These are phyloP conservation scores for Himalopsyche japonica DNA, from an alignment of 2,888 invertebrate species.

Conservation along the genomic window DNA sequence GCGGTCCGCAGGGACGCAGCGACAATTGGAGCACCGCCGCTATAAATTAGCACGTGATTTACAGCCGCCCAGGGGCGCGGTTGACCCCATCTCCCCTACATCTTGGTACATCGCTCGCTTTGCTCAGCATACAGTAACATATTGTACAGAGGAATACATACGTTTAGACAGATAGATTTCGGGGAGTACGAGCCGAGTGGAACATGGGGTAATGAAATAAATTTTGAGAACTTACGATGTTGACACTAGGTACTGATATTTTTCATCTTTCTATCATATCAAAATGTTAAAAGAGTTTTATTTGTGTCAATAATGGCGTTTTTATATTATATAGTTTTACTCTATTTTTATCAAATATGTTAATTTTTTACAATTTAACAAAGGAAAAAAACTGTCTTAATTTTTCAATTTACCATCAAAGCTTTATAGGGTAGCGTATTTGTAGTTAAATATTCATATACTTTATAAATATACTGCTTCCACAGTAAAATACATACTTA, in stretches of 20 bases:
- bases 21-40: conserved; percentile 31
- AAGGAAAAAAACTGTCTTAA: too few species aligned
- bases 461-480: too few species aligned
- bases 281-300: too few species aligned
- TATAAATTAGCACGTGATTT: conserved; percentile 37
- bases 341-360: too few species aligned
- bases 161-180: neutral
- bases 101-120: neutral
- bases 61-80: conserved; percentile 13
- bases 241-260: neutral
- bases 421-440: too few species aligned
- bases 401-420: too few species aligned
- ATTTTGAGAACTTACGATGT: neutral
- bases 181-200: neutral
- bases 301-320: too few species aligned
- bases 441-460: too few species aligned
- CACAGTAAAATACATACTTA: too few species aligned
- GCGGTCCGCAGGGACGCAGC: conserved; percentile 27
- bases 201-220: neutral
- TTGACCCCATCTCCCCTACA: neutral
- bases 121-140: neutral
- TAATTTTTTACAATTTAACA: too few species aligned
- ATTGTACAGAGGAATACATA: neutral
- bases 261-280: too few species aligned
- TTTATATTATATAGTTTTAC: too few species aligned